A percentile compares a stretch with the other conserved stretches of the same genome.
These are phyloP conservation scores for Glossophaga mutica DNA, from an alignment of 2,797 vertebrate genomes.

Conservation along the genomic window DNA sequence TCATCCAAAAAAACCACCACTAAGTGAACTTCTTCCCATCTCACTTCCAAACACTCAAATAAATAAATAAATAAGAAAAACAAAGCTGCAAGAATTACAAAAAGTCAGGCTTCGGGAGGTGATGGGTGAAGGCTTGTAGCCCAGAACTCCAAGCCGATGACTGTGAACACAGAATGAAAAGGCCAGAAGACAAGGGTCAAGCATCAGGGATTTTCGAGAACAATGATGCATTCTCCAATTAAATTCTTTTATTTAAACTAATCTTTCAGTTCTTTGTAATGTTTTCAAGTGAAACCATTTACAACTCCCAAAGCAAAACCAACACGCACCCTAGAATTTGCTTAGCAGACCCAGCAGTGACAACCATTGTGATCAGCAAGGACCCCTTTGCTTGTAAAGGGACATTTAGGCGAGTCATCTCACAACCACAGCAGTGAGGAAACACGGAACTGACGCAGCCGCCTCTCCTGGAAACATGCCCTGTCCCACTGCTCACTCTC, in stretches of 20 bases:
- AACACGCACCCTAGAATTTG: neutral
- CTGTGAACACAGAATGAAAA: neutral
- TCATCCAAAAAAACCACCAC: neutral
- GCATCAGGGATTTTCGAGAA: conserved; percentile 24
- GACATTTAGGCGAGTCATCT: neutral
- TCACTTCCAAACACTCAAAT: neutral
- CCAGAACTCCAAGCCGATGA: neutral
- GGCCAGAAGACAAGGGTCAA: neutral
- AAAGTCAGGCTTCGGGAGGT: neutral
- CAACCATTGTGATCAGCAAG: neutral
- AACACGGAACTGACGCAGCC: neutral
- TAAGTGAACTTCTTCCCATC: neutral
- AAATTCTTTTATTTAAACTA: conserved; percentile 53
- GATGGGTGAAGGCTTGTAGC: neutral
- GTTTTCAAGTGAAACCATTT: conserved; percentile 52
- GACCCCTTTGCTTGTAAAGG: neutral
- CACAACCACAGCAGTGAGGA: neutral
- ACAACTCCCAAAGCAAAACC: conserved; percentile 9
- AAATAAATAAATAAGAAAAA: neutral
- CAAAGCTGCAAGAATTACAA: neutral
- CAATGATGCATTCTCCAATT: conserved; percentile 5
- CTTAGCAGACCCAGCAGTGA: neutral
- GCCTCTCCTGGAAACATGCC: neutral
- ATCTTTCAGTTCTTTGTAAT: conserved; percentile 38
- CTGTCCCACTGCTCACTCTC: neutral